Evolutionary conservation across 2,888 invertebrate genomes (phyloP), one percentile per base, ranked within the genome.

Genomic region (Dicroscelio sp.): DNA sequence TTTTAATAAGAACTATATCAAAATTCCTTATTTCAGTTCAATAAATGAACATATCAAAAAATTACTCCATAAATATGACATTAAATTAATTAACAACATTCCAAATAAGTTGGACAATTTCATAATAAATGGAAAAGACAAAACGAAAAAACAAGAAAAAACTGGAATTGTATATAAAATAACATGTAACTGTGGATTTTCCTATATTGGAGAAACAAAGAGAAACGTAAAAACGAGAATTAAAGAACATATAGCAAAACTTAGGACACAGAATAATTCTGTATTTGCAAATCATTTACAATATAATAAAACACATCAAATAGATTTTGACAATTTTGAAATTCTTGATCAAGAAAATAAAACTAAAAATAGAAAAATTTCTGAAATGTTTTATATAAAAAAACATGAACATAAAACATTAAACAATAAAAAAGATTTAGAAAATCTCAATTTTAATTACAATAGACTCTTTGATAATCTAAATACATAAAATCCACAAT

Each of bases 361-460:
- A 6, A 20, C 5, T 2, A 30, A 33, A 31, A 65, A 65, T 20
- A 30, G 65, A 12, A 31, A 33, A 33, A n/a, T 65, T 65, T 30
- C 65, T 12, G 65, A 65, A 65, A 33, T 65, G 33, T 31, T 65
- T 33, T n/a, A 65, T 31, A 65, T 65, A 60, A 60, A 60, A 20
- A 60, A 60, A 2, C 23, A 60, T 8, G 27, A 60, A 25, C n/a
- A n/a, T n/a, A n/a, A n/a, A n/a, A n/a, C n/a, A n/a, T n/a, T n/a
- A n/a, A n/a, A n/a, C n/a, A n/a, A n/a, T n/a, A n/a, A n/a, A n/a
- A n/a, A n/a, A n/a, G n/a, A n/a, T n/a, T n/a, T n/a, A n/a, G n/a
- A n/a, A n/a, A n/a, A n/a, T n/a, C n/a, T n/a, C n/a, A n/a, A n/a
- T n/a, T n/a, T n/a, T n/a, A n/a, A n/a, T n/a, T n/a, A n/a, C n/a